phyloP scores from a whole-genome alignment of 2,888 invertebrate species.

The Ichneumoninae sp. region DNA sequence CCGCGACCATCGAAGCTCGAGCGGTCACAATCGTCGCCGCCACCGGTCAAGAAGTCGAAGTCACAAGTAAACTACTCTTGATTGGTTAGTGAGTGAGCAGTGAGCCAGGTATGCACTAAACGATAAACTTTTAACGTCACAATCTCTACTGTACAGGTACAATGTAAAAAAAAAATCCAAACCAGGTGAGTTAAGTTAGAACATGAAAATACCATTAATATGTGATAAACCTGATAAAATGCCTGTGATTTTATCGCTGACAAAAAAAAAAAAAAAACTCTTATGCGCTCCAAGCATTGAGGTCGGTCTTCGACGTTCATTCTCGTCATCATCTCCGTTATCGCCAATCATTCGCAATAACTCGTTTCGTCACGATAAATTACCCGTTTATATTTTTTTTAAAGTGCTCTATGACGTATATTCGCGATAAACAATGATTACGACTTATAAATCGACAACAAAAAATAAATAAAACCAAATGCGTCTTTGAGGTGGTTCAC shows the following conservation, averaged over 20 bases:
- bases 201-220: constrained; percentile 75
- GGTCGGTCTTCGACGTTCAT: constrained; percentile 25
- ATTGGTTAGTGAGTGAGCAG: constrained; percentile 84
- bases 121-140: constrained; percentile 83
- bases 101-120: constrained; percentile 84
- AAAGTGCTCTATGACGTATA: constrained; percentile 22
- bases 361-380: constrained; percentile 11
- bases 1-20: constrained; percentile 81
- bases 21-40: constrained; percentile 81
- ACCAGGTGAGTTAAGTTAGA: constrained; percentile 83
- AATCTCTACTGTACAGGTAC: constrained; percentile 83
- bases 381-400: not conserved
- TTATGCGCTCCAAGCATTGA: constrained; percentile 7
- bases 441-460: not conserved
- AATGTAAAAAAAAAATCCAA: constrained; percentile 66
- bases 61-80: constrained; percentile 84
- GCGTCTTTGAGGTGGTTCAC: constrained; percentile 38
- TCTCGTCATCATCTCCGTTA: constrained; percentile 31
- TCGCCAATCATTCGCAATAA: constrained; percentile 18
- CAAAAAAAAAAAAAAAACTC: constrained; percentile 28
- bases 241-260: constrained; percentile 72
- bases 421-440: constrained; percentile 7
- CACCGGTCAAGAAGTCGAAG: constrained; percentile 83
- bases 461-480: not conserved
- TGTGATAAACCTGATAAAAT: constrained; percentile 51